A percentile compares a stretch with the other conserved stretches of the same genome.
phyloP scores from a whole-genome alignment of 2,888 invertebrate species.

The Ramazzottius varieornatus region DNA sequence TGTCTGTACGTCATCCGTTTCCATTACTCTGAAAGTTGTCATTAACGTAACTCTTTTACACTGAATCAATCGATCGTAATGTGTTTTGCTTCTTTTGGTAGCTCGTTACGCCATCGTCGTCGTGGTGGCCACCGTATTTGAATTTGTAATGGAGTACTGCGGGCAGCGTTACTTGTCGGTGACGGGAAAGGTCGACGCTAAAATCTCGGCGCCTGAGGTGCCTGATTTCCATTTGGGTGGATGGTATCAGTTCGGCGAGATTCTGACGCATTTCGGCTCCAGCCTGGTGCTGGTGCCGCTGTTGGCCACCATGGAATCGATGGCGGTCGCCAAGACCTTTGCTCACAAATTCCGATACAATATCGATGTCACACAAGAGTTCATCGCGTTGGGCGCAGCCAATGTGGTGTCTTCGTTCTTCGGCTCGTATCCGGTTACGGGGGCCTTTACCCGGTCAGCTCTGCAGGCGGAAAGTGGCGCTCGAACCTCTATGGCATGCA shows the following conservation, averaged over 20 bases:
- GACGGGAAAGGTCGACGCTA: slow-evolving; percentile 15
- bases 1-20: background rate
- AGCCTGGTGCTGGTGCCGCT: slow-evolving; percentile 21
- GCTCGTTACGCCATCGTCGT: slow-evolving; percentile 10
- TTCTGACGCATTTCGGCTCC: slow-evolving; percentile 13
- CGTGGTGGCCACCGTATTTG: slow-evolving; percentile 7
- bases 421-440: slow-evolving; percentile 21
- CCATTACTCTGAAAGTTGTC: too few species aligned
- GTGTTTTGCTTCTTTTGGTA: slow-evolving; percentile 5
- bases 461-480: slow-evolving; percentile 23
- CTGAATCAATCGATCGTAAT: too few species aligned
- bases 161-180: slow-evolving; percentile 10
- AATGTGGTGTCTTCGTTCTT: slow-evolving; percentile 21
- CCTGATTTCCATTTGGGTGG: slow-evolving; percentile 12
- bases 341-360: slow-evolving; percentile 21
- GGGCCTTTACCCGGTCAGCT: slow-evolving; percentile 21
- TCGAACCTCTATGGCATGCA: slow-evolving; percentile 18
- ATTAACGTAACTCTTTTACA: too few species aligned
- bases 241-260: slow-evolving; percentile 1
- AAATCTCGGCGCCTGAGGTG: slow-evolving; percentile 15
- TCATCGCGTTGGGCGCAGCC: slow-evolving; percentile 20
- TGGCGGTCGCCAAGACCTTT: slow-evolving; percentile 23
- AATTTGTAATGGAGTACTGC: slow-evolving; percentile 3
- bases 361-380: slow-evolving; percentile 20
- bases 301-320: slow-evolving; percentile 19